Evolutionary conservation across 2,797 vertebrate species (phyloP).

Genomic region (Arrhamphus sclerolepis): DNA sequence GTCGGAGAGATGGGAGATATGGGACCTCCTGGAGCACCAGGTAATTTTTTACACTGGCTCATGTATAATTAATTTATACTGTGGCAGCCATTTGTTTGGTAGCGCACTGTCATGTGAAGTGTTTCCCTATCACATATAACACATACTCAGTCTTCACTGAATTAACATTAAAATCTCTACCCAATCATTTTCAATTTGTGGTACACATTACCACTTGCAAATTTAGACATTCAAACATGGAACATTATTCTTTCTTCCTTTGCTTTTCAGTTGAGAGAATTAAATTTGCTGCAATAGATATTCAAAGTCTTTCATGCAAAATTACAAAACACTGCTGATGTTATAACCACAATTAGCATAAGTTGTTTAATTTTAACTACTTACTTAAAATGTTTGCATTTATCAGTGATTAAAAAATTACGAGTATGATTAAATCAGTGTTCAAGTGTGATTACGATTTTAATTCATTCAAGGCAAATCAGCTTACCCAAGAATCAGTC

Average conservation of each 20-base stretch:
- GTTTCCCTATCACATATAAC: no score
- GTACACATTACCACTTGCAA: background rate
- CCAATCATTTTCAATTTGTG: no score
- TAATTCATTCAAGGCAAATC: slow-evolving; percentile 23
- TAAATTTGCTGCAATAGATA: background rate
- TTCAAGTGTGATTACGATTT: slow-evolving; percentile 8
- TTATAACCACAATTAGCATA: background rate
- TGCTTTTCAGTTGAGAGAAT: background rate
- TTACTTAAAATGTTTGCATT: slow-evolving; percentile 25
- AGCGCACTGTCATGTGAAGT: background rate
- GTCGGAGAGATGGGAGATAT: slow-evolving; percentile 90
- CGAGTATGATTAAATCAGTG: slow-evolving; percentile 10
- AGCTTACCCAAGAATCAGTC: slow-evolving; percentile 18
- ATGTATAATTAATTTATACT: background rate
- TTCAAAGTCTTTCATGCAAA: background rate
- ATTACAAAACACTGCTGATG: background rate
- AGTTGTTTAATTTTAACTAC: slow-evolving; percentile 10
- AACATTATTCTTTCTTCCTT: background rate
- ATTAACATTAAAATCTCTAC: no score
- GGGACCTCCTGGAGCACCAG: slow-evolving; percentile 90
- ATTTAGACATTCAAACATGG: background rate
- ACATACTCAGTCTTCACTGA: no score
- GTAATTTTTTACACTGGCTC: slow-evolving; percentile 66
- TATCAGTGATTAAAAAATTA: slow-evolving; percentile 34
- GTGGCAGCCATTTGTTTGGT: background rate